Conservation (phyloP, 2,113 vertebrate genomes). For the Neomonachus schauinslandi region DNA sequence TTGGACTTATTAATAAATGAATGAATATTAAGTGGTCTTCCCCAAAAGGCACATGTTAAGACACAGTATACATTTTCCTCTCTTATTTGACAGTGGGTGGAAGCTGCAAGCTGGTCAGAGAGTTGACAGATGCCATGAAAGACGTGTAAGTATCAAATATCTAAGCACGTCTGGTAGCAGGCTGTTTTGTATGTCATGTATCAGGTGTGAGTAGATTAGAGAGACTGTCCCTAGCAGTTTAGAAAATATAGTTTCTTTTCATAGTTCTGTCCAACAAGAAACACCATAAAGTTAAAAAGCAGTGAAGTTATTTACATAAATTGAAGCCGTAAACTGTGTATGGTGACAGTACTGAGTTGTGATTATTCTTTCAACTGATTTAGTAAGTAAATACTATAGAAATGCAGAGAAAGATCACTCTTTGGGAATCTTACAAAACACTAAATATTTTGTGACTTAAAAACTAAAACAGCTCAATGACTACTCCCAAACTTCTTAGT, state of each 20-base stretch:
- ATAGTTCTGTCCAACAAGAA: not conserved
- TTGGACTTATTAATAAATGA: not conserved
- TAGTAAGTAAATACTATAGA: not conserved
- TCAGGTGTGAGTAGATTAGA: not conserved
- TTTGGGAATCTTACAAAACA: not conserved
- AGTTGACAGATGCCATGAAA: not conserved
- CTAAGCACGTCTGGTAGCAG: not conserved
- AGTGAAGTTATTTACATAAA: not conserved
- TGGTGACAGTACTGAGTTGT: not conserved
- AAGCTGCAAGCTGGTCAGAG: slow-evolving; percentile 13
- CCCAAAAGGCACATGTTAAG: not conserved
- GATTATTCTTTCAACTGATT: not conserved
- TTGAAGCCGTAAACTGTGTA: not conserved
- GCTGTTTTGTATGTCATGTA: not conserved
- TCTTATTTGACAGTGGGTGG: not conserved
- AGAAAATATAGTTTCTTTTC: not conserved
- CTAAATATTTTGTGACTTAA: not conserved
- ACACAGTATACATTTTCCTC: not conserved
- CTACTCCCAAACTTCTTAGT: not conserved
- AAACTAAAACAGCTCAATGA: not conserved
- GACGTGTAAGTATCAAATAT: not conserved
- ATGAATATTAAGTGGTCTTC: not conserved
- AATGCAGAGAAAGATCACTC: not conserved
- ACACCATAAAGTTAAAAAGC: not conserved
- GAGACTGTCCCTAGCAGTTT: not conserved